Conservation (phyloP, 2,888 invertebrate genomes). For the Tachina fera region DNA sequence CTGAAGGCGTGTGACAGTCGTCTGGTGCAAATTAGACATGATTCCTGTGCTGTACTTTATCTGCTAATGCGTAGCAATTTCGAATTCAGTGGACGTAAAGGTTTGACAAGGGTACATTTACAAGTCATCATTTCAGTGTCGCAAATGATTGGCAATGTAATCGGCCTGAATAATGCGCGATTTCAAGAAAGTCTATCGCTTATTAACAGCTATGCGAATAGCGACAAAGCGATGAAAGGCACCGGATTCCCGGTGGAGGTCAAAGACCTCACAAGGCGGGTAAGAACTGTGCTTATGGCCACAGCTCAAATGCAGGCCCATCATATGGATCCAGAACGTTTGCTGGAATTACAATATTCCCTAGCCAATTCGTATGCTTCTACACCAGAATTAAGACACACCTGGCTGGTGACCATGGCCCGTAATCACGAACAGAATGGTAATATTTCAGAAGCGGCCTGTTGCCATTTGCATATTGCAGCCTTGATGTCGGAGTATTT, state of each 20-base stretch:
- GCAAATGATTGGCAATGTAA: constrained; percentile 94
- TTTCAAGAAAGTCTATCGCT: constrained; percentile 97
- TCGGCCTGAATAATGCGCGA: constrained; percentile 95
- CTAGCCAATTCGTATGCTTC: constrained; percentile 96
- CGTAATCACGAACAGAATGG: constrained; percentile 91
- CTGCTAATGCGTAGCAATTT: constrained; percentile 97
- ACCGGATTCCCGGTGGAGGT: constrained; percentile 95
- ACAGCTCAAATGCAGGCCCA: constrained; percentile 96
- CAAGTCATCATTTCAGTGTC: constrained; percentile 98
- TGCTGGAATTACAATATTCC: constrained; percentile 95
- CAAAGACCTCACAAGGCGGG: constrained; percentile 95
- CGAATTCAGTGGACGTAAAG: constrained; percentile 92
- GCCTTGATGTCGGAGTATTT: constrained; percentile 97
- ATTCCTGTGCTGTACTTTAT: constrained; percentile 95
- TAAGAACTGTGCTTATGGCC: constrained; percentile 97
- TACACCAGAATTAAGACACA: constrained; percentile 96
- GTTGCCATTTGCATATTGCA: constrained; percentile 97
- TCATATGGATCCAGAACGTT: constrained; percentile 94
- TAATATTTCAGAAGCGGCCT: constrained; percentile 97
- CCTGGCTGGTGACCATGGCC: constrained; percentile 98
- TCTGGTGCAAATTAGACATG: constrained; percentile 92
- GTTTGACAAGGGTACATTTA: constrained; percentile 93
- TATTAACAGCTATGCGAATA: constrained; percentile 95
- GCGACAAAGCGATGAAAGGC: constrained; percentile 97
- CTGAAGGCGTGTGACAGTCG: constrained; percentile 94